Conservation (phyloP, 2,113 vertebrate species). For the Scomber japonicus region DNA sequence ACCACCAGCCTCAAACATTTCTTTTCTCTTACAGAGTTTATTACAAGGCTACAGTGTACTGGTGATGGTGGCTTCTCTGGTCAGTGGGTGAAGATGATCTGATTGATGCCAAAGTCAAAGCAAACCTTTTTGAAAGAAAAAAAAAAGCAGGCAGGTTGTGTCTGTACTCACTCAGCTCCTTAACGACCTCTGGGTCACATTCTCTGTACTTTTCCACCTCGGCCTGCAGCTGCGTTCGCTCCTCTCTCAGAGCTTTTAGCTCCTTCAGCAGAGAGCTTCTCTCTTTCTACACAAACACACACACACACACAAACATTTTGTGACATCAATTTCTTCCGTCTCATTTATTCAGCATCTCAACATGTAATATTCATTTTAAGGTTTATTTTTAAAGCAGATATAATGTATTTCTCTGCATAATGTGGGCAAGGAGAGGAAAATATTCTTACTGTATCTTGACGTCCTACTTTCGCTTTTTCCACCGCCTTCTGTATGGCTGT, state of each 20-base stretch:
- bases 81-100: neutral
- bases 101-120: neutral
- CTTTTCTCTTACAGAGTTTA: neutral
- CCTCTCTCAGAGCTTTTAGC: constrained; percentile 85
- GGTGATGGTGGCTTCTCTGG: neutral
- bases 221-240: constrained; percentile 84
- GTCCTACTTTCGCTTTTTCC: constrained; percentile 91
- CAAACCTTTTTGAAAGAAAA: no score
- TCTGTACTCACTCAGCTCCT: constrained; percentile 94
- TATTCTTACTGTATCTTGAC: constrained; percentile 90
- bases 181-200: constrained; percentile 93
- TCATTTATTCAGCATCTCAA: neutral
- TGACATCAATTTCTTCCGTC: neutral
- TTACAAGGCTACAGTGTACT: no score
- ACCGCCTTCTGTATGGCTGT: constrained; percentile 84
- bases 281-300: constrained; percentile 84
- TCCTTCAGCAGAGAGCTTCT: constrained; percentile 86
- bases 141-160: neutral
- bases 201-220: constrained; percentile 94
- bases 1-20: neutral
- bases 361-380: neutral
- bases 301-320: constrained; percentile 1
- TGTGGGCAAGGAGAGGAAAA: neutral
- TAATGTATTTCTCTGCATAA: neutral
- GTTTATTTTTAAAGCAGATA: no score